Conservation (phyloP, 2,797 vertebrate genomes). For the Manis javanica region DNA sequence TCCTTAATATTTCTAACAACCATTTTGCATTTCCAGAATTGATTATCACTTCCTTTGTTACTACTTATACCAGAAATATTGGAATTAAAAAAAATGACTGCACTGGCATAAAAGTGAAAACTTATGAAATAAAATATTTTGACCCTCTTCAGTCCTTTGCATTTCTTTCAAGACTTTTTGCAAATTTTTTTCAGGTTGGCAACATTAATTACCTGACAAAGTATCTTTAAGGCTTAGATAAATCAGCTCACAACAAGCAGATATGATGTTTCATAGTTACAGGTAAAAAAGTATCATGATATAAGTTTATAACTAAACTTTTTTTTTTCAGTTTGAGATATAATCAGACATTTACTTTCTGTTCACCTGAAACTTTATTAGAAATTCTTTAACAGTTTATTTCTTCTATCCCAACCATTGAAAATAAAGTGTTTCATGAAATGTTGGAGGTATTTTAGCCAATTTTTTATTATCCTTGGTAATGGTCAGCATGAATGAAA, state of each 20-base stretch:
- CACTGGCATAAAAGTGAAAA: not conserved
- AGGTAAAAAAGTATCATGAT: not conserved
- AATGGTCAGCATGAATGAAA: not conserved
- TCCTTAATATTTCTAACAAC: not conserved
- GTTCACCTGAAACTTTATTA: not conserved
- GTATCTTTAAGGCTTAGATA: not conserved
- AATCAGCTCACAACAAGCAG: not conserved
- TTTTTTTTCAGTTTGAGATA: not conserved
- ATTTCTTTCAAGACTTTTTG: conserved; percentile 54
- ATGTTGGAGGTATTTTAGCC: not conserved
- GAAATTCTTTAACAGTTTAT: not conserved
- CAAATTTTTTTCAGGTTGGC: conserved; percentile 66
- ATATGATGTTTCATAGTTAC: not conserved
- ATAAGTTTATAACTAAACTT: not conserved
- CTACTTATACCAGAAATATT: not conserved
- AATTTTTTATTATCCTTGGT: not conserved
- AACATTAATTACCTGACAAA: conserved; percentile 33
- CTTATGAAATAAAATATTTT: conserved; percentile 48
- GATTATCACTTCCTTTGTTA: not conserved
- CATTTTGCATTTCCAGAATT: not conserved
- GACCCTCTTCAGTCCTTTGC: not conserved
- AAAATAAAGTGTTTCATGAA: not conserved
- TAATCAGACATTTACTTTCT: not conserved
- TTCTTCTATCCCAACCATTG: not conserved
- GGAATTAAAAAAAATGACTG: not conserved